Evolutionary conservation across 2,113 vertebrate species (phyloP), one percentile per base, ranked within the genome.

Genomic region (Spheniscus mendiculus): DNA sequence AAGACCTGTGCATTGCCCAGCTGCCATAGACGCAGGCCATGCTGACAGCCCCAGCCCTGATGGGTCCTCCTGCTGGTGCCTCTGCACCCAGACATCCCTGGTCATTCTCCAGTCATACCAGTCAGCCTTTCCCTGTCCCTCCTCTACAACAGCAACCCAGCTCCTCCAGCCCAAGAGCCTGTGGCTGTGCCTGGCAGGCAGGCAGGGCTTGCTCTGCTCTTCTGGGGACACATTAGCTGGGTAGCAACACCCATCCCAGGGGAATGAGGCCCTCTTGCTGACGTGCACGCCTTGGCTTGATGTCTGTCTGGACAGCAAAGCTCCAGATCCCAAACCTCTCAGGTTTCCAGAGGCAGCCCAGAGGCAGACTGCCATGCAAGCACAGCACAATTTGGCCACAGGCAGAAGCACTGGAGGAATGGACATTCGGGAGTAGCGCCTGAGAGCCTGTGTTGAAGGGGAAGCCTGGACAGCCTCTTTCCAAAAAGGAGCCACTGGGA

Each of bases 351-450:
- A 9, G 22, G 8, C 42, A 71, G 22, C 21, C 22, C 42, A 78
- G 44, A 44, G 56, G 36, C 42, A 50, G 32, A 34, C 32, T 36
- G 22, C 22, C 12, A 2, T 34, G 34, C 18, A 91, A 71, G 10
- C 27, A 38, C 18, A 56, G 30, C 13, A 42, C 32, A 32, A 25
- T 19, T 67, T 19, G 11, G 26, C 42, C 26, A 27, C 30, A 32
- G 18, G 26, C 5, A 4, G 32, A 78, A 71, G 12, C 9, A 12
- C 45, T 32, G 32, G 34, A 18, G 15, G 10, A 71, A 50, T 8
- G 19, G 13, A 6, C 3, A 0, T 40, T 69, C 2, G 0, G 22
- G 17, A 42, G 26, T 18, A 44, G 26, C 2, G 3, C 27, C 17
- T 25, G 16, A 56, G 11, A 15, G 9, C 16, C 23, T 29, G 4